Percentiles rank a stretch among this genome's conserved stretches.
Evolutionary conservation across 2,797 vertebrate genomes (phyloP).

Genomic region (Vespertilio murinus): DNA sequence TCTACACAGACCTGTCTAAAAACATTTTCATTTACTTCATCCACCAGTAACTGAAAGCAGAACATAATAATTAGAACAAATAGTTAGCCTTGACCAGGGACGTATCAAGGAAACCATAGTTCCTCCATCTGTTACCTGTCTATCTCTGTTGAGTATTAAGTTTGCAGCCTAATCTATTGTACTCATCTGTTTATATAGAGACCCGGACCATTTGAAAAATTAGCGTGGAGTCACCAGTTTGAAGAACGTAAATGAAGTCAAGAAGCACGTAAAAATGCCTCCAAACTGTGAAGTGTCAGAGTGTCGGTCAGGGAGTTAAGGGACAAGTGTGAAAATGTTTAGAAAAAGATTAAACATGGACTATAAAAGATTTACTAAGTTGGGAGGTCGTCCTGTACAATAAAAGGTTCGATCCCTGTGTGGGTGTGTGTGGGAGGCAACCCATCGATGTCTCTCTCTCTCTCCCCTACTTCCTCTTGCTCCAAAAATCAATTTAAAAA

Average conservation of each 20-base stretch:
- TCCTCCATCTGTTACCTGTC: conserved; percentile 4
- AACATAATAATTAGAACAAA: conserved; percentile 42
- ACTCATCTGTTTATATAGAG: conserved; percentile 22
- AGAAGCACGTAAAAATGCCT: not conserved
- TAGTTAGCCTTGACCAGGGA: conserved; percentile 28
- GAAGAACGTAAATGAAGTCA: conserved; percentile 22
- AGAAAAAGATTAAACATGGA: conserved; percentile 24
- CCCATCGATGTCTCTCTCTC: not conserved
- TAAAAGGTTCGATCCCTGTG: not conserved
- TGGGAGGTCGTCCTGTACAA: not conserved
- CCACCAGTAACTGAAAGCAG: conserved; percentile 18
- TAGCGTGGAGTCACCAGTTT: not conserved
- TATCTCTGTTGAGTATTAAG: not conserved
- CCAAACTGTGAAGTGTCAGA: not conserved
- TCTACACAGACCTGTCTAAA: not conserved
- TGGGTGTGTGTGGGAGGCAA: not conserved
- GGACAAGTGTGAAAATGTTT: not conserved
- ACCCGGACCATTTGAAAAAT: conserved; percentile 32
- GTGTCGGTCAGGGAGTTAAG: not conserved
- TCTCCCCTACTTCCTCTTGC: not conserved
- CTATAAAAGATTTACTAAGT: not conserved
- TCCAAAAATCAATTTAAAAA: not conserved
- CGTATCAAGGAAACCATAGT: not conserved
- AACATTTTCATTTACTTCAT: conserved; percentile 32
- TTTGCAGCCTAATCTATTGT: not conserved